Percentiles rank a stretch among this genome's conserved stretches.
phyloP scores from a whole-genome alignment of 2,888 invertebrate genomes.

The Dryomyza anilis region DNA sequence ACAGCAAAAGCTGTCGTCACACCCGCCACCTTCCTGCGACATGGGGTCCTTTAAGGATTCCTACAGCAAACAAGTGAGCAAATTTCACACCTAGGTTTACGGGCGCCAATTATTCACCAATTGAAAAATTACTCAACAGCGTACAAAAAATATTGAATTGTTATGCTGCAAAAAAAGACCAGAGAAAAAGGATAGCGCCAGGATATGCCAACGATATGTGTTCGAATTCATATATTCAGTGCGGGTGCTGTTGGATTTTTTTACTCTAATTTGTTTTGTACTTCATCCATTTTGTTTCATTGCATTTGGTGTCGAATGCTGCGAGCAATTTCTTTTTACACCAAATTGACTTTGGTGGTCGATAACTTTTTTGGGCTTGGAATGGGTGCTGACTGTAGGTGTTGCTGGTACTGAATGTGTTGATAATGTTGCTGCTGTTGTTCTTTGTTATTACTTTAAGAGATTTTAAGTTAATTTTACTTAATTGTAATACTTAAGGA shows the following conservation, averaged over 20 bases:
- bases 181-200: not conserved
- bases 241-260: constrained; percentile 16
- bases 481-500: too few relatives aligned
- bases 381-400: too few relatives aligned
- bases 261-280: constrained; percentile 7
- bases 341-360: constrained; percentile 31
- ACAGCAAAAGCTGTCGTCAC: constrained; percentile 5
- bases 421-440: not conserved
- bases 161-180: not conserved
- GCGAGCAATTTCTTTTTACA: constrained; percentile 22
- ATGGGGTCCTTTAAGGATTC: constrained; percentile 6
- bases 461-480: too few relatives aligned
- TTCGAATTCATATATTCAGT: constrained; percentile 21
- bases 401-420: not conserved
- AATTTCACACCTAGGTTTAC: constrained; percentile 34
- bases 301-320: constrained; percentile 10
- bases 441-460: too few relatives aligned
- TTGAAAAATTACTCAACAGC: constrained; percentile 59
- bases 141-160: constrained; percentile 26
- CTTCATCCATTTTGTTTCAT: constrained; percentile 13
- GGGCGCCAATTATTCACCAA: constrained; percentile 59
- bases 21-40: not conserved
- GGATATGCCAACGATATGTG: constrained; percentile 16
- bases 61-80: not conserved
- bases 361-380: constrained; percentile 18